Percentiles rank a stretch among this genome's conserved stretches.
These are phyloP conservation scores for Agrochola lychnidis DNA, from an alignment of 2,888 invertebrate species.

Conservation along the genomic window DNA sequence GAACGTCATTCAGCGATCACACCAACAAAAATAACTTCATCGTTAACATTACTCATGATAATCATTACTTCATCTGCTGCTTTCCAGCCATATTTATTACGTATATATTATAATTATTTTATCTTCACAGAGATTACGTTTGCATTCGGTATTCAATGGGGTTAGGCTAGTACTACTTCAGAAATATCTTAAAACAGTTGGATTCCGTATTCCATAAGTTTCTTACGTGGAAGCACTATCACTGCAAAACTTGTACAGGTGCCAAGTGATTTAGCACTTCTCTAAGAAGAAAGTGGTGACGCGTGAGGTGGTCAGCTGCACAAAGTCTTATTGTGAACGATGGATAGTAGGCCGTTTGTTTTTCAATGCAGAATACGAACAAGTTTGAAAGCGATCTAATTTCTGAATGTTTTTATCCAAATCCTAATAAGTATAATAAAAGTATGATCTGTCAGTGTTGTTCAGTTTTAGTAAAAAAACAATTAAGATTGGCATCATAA, in stretches of 20 bases:
- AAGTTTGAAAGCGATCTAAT: constrained; percentile 43
- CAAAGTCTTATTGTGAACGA: constrained; percentile 34
- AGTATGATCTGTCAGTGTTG: not conserved
- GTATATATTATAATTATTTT: not conserved
- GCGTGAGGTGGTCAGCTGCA: constrained; percentile 13
- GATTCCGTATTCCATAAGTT: constrained; percentile 11
- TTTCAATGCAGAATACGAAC: constrained; percentile 33
- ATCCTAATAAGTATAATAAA: constrained; percentile 4
- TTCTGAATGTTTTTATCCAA: constrained; percentile 21
- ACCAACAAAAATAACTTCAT: not conserved
- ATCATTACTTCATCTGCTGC: not conserved
- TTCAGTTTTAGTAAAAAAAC: not conserved
- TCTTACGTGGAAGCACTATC: constrained; percentile 1
- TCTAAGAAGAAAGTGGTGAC: constrained; percentile 34
- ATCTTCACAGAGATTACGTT: not conserved
- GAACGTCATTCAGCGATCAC: not conserved
- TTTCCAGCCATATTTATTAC: not conserved
- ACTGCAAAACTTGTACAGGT: constrained; percentile 27
- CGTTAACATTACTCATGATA: too few relatives aligned
- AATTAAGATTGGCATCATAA: not conserved
- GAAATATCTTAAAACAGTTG: not conserved
- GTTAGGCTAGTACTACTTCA: not conserved
- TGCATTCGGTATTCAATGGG: not conserved
- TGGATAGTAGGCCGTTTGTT: constrained; percentile 32
- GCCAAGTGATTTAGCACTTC: constrained; percentile 45